Percentiles rank a stretch among this genome's conserved stretches.
phyloP scores from a whole-genome alignment of 2,888 invertebrate species.

The Epistrophella euchroma region DNA sequence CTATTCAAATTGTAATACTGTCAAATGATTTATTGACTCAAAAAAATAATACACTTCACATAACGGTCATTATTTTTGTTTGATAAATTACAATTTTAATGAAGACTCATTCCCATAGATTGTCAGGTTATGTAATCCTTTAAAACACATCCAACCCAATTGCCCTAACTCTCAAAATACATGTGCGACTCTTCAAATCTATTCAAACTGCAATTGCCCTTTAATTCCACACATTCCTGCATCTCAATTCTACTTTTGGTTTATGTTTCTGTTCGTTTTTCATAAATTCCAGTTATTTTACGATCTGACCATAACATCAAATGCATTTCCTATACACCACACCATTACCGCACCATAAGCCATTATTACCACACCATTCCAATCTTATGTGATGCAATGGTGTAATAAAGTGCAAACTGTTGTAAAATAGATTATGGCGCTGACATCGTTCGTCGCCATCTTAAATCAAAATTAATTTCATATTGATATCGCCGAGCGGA shows the following conservation, averaged over 20 bases:
- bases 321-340: slow-evolving; percentile 34
- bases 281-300: slow-evolving; percentile 60
- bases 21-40: background rate
- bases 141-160: background rate
- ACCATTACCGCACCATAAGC: background rate
- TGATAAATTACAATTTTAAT: slow-evolving; percentile 29
- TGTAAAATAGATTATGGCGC: slow-evolving; percentile 67
- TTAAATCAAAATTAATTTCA: slow-evolving; percentile 74
- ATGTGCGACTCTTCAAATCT: background rate
- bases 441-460: slow-evolving; percentile 59
- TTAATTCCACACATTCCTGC: background rate
- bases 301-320: slow-evolving; percentile 41
- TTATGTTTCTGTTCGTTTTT: background rate
- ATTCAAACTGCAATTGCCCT: background rate
- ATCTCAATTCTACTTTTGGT: slow-evolving; percentile 36
- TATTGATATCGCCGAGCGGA: slow-evolving; percentile 55
- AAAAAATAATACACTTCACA: background rate
- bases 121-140: background rate
- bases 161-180: background rate
- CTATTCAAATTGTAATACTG: background rate
- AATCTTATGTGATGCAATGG: slow-evolving; percentile 29
- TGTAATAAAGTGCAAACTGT: slow-evolving; percentile 69
- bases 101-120: background rate
- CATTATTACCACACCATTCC: background rate
- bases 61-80: background rate